Conservation (phyloP, 1,140 invertebrate genomes). For the Pseudobourletiella spinata region DNA sequence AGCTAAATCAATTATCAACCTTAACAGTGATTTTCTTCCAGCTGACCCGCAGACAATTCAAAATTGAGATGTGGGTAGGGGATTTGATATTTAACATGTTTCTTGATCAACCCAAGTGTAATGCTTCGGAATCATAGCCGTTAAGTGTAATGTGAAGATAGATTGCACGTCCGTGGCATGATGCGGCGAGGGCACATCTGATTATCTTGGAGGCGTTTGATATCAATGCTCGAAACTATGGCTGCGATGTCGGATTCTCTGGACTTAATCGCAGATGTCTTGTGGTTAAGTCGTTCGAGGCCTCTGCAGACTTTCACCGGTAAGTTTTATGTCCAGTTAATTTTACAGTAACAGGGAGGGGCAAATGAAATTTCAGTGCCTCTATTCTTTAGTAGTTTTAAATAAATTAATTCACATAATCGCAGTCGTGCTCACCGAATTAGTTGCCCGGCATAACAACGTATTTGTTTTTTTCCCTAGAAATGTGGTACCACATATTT, state of each 20-base stretch:
- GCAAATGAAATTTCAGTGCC: not conserved
- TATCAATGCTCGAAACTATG: too few species aligned
- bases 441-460: too few species aligned
- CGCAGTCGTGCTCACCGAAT: too few species aligned
- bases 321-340: conserved; percentile 36
- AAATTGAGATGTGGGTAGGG: not conserved
- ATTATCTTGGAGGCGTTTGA: too few species aligned
- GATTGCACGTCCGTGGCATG: too few species aligned
- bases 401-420: conserved; percentile 8
- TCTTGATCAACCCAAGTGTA: not conserved
- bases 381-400: not conserved
- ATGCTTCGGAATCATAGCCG: too few species aligned
- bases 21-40: too few species aligned
- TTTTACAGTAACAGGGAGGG: conserved; percentile 11
- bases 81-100: not conserved
- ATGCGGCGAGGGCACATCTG: too few species aligned
- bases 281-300: conserved; percentile 41
- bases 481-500: conserved; percentile 95
- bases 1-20: too few species aligned
- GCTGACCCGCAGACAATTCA: too few species aligned
- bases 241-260: conserved; percentile 10
- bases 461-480: conserved; percentile 46
- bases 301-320: conserved; percentile 44
- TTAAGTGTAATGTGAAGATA: too few species aligned
- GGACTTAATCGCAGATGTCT: conserved; percentile 40